Evolutionary conservation across 2,888 invertebrate species (phyloP).

Genomic region (Alcis repandata): DNA sequence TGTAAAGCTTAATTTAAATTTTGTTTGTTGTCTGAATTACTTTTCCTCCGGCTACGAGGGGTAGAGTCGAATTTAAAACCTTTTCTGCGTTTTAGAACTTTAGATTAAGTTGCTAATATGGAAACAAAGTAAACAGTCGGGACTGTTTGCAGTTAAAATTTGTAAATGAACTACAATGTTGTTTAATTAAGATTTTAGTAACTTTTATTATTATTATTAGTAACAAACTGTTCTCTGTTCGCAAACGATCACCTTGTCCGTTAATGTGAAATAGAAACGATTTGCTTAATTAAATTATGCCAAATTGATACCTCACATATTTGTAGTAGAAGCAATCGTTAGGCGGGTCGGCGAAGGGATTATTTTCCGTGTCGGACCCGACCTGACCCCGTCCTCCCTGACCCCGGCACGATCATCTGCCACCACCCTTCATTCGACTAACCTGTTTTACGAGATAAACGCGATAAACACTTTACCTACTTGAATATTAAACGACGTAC

Average conservation of each 20-base stretch:
- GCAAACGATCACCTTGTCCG: conserved; percentile 4
- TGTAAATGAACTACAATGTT: conserved; percentile 4
- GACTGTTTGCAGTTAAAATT: conserved; percentile 4
- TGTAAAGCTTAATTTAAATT: conserved; percentile 48
- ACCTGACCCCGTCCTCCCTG: conserved; percentile 77
- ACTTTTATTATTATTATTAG: background rate
- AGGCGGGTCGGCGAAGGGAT: conserved; percentile 66
- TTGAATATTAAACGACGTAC: conserved; percentile 66
- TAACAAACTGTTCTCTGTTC: background rate
- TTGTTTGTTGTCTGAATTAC: conserved; percentile 48
- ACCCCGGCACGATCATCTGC: conserved; percentile 74
- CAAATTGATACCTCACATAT: conserved; percentile 54
- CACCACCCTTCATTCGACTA: conserved; percentile 75
- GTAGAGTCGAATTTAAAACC: conserved; percentile 30
- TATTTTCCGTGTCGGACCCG: conserved; percentile 72
- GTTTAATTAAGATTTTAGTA: conserved; percentile 1
- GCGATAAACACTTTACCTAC: conserved; percentile 71
- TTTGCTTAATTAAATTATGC: conserved; percentile 66
- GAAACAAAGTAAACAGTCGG: conserved; percentile 8
- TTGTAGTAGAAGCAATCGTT: conserved; percentile 59
- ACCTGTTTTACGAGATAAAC: conserved; percentile 77
- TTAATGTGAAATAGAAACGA: conserved; percentile 44
- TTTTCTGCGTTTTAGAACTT: conserved; percentile 30
- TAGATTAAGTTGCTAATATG: conserved; percentile 29
- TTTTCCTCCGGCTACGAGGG: conserved; percentile 32